Percentiles rank a stretch among this genome's conserved stretches.
These are phyloP conservation scores for Micromussa lordhowensis DNA, from an alignment of 92 coral and sea anemone species.

Conservation along the genomic window DNA sequence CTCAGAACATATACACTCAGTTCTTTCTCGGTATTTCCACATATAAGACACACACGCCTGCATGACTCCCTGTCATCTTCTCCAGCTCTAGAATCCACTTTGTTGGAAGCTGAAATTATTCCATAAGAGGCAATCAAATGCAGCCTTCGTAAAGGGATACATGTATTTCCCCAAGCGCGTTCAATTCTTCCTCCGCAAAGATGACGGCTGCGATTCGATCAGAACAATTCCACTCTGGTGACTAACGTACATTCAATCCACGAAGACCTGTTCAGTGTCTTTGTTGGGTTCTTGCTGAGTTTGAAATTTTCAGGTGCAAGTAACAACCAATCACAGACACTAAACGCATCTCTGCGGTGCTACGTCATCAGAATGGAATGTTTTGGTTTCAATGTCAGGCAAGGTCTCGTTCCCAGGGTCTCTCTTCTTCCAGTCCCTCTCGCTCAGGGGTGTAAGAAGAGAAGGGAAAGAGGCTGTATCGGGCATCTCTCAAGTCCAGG, in stretches of 20 bases:
- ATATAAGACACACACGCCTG: slow-evolving; percentile 57
- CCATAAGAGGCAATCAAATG: neutral
- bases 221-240: too few species aligned
- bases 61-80: neutral
- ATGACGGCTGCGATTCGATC: neutral
- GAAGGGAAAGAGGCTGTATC: too few species aligned
- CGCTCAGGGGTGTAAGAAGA: too few species aligned
- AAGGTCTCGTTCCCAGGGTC: too few species aligned
- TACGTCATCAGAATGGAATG: neutral
- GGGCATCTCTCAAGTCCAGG: neutral
- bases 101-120: neutral
- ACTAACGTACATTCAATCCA: too few species aligned
- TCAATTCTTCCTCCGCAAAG: neutral
- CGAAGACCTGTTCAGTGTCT: too few species aligned
- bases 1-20: slow-evolving; percentile 61
- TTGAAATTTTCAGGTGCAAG: neutral
- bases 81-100: neutral
- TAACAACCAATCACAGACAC: neutral
- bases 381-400: too few species aligned
- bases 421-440: too few species aligned
- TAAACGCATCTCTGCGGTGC: neutral
- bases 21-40: slow-evolving; percentile 34
- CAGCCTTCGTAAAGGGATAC: too few species aligned
- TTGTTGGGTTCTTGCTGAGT: neutral
- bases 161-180: neutral